phyloP scores from a whole-genome alignment of 2,113 vertebrate genomes.

The Otolemur garnettii region DNA sequence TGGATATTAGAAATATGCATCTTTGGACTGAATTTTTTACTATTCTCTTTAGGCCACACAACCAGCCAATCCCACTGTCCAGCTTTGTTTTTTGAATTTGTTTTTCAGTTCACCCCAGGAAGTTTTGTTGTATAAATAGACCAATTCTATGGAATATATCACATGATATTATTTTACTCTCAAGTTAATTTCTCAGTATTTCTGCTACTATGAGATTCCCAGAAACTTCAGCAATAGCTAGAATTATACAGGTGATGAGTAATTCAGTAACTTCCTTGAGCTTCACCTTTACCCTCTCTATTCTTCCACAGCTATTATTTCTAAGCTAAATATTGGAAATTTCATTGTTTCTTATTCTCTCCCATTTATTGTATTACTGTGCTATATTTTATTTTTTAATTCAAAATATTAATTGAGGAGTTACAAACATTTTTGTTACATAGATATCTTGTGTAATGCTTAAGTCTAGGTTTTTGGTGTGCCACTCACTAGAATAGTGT shows the following conservation, averaged over 20 bases:
- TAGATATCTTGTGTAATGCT: too few relatives aligned
- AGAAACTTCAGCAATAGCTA: neutral
- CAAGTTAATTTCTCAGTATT: neutral
- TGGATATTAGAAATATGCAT: neutral
- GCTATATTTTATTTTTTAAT: too few relatives aligned
- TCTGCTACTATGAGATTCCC: neutral
- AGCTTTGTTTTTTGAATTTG: neutral
- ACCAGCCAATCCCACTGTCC: neutral
- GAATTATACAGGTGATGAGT: neutral
- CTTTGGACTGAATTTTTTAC: neutral
- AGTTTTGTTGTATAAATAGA: neutral
- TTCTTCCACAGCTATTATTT: neutral
- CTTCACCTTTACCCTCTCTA: neutral
- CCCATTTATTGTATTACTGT: neutral
- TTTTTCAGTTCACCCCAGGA: neutral
- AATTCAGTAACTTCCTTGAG: neutral
- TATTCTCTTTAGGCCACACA: neutral
- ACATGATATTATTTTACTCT: neutral
- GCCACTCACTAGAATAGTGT: too few relatives aligned
- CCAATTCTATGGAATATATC: neutral
- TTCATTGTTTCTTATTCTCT: constrained; percentile 4
- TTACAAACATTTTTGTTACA: too few relatives aligned
- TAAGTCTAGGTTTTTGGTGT: too few relatives aligned
- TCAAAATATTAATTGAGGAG: too few relatives aligned
- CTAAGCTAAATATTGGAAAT: neutral